Evolutionary conservation across 2,797 vertebrate species (phyloP).

Genomic region (Zalophus californianus): DNA sequence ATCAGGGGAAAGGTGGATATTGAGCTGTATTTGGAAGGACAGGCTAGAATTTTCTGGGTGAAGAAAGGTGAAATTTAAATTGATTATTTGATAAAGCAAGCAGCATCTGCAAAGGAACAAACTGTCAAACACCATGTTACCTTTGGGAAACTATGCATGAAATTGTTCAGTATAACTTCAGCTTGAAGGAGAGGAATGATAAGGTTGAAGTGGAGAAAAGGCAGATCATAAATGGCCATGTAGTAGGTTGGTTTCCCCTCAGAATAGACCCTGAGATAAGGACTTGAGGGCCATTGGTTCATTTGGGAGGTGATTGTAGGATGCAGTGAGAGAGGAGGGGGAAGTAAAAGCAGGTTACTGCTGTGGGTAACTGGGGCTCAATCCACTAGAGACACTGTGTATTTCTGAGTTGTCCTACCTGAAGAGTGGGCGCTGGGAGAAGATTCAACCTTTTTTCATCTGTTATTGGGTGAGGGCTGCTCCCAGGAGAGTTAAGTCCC

Average conservation of each 20-base stretch:
- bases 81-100: constrained; percentile 26
- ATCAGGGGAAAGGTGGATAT: background rate
- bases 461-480: background rate
- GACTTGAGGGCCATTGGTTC: background rate
- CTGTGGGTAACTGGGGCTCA: background rate
- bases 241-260: background rate
- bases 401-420: background rate
- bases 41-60: background rate
- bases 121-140: background rate
- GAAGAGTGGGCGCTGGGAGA: background rate
- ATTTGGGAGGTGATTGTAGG: background rate
- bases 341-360: background rate
- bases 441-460: background rate
- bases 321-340: background rate
- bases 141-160: background rate
- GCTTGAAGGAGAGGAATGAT: background rate
- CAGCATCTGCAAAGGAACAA: background rate
- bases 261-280: background rate
- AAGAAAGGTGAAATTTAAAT: constrained; percentile 26
- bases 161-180: background rate
- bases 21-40: constrained; percentile 2
- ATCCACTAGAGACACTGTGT: background rate
- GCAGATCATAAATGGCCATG: background rate
- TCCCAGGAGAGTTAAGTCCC: background rate
- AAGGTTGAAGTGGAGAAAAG: background rate